A percentile compares a stretch with the other conserved stretches of the same genome.
Conservation (phyloP, 1,140 invertebrate species). For the silkworm (Bombyx mori) region ASM3026992v2 NC_085116.1:13713501-13714000, state of each 20-base stretch:
- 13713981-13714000: too few species aligned
- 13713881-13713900: constrained; percentile 16
- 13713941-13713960: not conserved
- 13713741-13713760: constrained; percentile 40
- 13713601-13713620: constrained; percentile 72
- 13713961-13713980: too few species aligned
- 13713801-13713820: constrained; percentile 72
- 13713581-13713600: constrained; percentile 42
- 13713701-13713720: constrained; percentile 86
- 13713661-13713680: constrained; percentile 69
- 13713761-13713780: constrained; percentile 61
- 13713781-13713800: constrained; percentile 70
- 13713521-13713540: constrained; percentile 17
- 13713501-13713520: constrained; percentile 34
- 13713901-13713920: constrained; percentile 12
- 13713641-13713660: constrained; percentile 71
- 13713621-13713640: constrained; percentile 73
- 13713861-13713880: constrained; percentile 41
- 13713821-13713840: constrained; percentile 70
- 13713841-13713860: constrained; percentile 48
- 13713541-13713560: constrained; percentile 12
- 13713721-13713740: constrained; percentile 56
- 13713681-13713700: constrained; percentile 84
- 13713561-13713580: constrained; percentile 7
- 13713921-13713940: not conserved